Evolutionary conservation across 2,113 vertebrate genomes (phyloP), one percentile per base, ranked within the genome.

Genomic region (Gadus macrocephalus): DNA sequence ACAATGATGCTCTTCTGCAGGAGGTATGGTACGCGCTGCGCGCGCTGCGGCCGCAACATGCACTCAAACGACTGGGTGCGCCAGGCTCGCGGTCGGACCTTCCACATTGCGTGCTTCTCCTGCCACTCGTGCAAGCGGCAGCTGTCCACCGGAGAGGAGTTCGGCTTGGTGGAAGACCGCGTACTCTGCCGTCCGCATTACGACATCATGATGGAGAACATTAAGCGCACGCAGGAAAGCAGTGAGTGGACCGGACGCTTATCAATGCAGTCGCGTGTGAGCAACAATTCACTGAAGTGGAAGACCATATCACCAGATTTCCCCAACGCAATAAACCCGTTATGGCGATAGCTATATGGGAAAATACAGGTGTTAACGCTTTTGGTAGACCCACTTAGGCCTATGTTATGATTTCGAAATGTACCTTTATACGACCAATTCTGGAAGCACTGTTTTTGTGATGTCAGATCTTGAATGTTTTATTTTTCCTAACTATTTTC

Each of bases 61-160:
- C 94, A 97, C 14, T 90, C 96, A 3, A 98, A 91, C 0, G 97
- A 99, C 89, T 99, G 97, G 97, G 97, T 99, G 31, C 95, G 96
- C 0, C 86, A 95, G 73, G 96, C 96, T 0, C 94, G 95, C n/a
- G 97, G 97, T 0, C 96, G 95, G 3, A 96, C 97, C 0, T 99
- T 97, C 75, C 97, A 99, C 88, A 75, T 99, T 90, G 95, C 96
- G 0, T 99, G 97, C 74, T 99, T 99, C 15, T 95, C 95, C 1
- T 99, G 97, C 83, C 93, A 94, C 80, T 95, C 97, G 31, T 99
- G 97, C 85, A 99, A 98, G 64, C 90, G 97, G 0, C 96, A 98
- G 84, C 93, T 99, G 1, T 95, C 96, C 0, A 99, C 97, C 0
- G 97, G 97, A 53, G 97, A 99, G 79, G 97, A 99, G 82, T 99